These are phyloP conservation scores for Leptocoma aspasia DNA, from an alignment of 2,113 vertebrate genomes.

Conservation along the genomic window DNA sequence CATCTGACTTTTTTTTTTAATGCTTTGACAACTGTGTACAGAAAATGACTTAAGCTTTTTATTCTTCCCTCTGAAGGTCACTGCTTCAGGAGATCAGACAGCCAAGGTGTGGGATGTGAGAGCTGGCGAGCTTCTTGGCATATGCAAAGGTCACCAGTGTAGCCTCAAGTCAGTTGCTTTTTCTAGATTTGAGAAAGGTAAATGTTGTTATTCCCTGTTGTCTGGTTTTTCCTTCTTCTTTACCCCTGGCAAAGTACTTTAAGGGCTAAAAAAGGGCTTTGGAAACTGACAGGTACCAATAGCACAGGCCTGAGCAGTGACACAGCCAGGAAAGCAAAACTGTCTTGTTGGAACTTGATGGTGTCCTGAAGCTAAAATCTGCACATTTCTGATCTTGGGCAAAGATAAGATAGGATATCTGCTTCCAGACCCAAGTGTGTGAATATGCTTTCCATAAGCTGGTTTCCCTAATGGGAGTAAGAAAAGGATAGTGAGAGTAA, in stretches of 20 bases:
- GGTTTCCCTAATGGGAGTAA: background rate
- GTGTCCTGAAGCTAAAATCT: background rate
- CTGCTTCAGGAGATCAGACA: constrained; percentile 93
- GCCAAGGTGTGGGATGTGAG: constrained; percentile 93
- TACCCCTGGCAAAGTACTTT: background rate
- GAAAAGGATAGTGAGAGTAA: background rate
- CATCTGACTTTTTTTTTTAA: constrained; percentile 8
- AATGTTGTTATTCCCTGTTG: background rate
- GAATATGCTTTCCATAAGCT: background rate
- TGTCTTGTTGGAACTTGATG: background rate
- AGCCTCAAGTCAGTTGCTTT: constrained; percentile 96
- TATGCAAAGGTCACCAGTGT: constrained; percentile 94
- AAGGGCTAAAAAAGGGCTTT: background rate
- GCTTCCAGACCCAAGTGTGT: background rate
- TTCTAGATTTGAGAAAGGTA: constrained; percentile 89
- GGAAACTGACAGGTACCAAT: background rate
- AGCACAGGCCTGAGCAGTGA: background rate
- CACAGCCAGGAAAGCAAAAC: background rate
- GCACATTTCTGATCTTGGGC: background rate
- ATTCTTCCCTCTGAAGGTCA: constrained; percentile 79
- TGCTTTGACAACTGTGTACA: background rate
- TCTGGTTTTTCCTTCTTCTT: background rate
- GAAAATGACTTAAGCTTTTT: constrained; percentile 2
- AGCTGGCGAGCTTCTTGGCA: constrained; percentile 85
- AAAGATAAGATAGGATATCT: background rate